A percentile compares a stretch with the other conserved stretches of the same genome.
Evolutionary conservation across 1,140 invertebrate species (phyloP).

Genomic region (Plodia interpunctella): DNA sequence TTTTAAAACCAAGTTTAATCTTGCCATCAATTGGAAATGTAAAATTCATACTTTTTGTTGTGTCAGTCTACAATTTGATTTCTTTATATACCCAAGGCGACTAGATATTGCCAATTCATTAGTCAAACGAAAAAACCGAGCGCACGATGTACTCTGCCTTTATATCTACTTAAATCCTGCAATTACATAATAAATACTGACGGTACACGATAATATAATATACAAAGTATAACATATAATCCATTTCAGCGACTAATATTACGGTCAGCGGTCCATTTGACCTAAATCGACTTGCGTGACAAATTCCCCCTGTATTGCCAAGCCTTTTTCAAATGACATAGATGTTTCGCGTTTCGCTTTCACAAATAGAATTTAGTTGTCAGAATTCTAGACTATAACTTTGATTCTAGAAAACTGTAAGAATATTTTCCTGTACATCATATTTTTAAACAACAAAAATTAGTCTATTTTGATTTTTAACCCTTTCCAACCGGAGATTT

Average conservation of each 20-base stretch:
- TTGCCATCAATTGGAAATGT: too few relatives aligned
- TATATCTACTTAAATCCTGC: background rate
- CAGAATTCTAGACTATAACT: background rate
- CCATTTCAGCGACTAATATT: background rate
- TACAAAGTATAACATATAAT: background rate
- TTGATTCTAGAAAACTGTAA: background rate
- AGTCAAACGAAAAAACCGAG: background rate
- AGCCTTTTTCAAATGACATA: background rate
- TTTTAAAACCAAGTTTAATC: too few relatives aligned
- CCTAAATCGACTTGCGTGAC: constrained; percentile 6
- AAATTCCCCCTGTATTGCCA: background rate
- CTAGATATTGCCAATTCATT: background rate
- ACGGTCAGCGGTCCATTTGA: constrained; percentile 6
- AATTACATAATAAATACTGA: background rate
- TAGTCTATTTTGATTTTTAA: too few relatives aligned
- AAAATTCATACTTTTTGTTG: too few relatives aligned
- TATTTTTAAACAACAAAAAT: background rate
- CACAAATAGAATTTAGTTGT: background rate
- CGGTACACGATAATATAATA: background rate
- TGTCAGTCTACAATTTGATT: background rate
- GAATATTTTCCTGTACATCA: background rate
- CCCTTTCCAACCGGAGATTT: too few relatives aligned
- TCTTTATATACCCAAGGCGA: background rate
- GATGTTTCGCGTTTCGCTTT: background rate
- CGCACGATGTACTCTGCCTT: background rate